A percentile compares a stretch with the other conserved stretches of the same genome.
phyloP scores from a whole-genome alignment of 37 sponge, comb jelly and placozoan genomes.

The Chondrilla cf. caribensis region DNA sequence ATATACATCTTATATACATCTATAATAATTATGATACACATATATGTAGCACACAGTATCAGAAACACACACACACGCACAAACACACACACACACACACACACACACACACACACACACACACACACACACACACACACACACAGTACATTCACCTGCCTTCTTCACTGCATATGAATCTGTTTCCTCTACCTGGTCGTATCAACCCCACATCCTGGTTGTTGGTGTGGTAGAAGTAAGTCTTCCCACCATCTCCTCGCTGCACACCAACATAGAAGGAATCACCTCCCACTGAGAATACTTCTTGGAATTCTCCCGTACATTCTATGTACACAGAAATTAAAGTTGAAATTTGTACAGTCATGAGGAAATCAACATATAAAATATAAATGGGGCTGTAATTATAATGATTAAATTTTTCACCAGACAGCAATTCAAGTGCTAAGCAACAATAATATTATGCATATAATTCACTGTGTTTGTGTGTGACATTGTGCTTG shows the following conservation, averaged over 20 bases:
- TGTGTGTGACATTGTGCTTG: too few relatives aligned
- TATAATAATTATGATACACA: too few relatives aligned
- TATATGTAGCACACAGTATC: background rate
- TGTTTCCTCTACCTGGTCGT: too few relatives aligned
- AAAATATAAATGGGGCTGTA: too few relatives aligned
- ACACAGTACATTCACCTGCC: background rate
- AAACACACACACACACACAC: constrained; percentile 28
- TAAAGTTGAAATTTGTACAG: too few relatives aligned
- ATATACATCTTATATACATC: too few relatives aligned
- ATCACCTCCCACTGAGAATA: background rate
- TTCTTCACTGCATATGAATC: background rate
- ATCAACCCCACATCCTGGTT: background rate
- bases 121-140: constrained; percentile 3
- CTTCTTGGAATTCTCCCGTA: background rate
- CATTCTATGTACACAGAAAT: background rate
- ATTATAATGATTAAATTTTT: too few relatives aligned
- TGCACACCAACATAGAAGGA: background rate
- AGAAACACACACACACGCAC: constrained; percentile 26
- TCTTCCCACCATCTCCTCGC: background rate
- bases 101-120: constrained; percentile 21
- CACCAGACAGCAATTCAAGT: too few relatives aligned
- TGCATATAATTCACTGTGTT: too few relatives aligned
- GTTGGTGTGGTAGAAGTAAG: background rate
- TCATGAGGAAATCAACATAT: too few relatives aligned
- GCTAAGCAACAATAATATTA: too few relatives aligned